Base-by-base conservation (phyloP, 2,113 vertebrate species). In the Rhabdornis inornatus region DNA sequence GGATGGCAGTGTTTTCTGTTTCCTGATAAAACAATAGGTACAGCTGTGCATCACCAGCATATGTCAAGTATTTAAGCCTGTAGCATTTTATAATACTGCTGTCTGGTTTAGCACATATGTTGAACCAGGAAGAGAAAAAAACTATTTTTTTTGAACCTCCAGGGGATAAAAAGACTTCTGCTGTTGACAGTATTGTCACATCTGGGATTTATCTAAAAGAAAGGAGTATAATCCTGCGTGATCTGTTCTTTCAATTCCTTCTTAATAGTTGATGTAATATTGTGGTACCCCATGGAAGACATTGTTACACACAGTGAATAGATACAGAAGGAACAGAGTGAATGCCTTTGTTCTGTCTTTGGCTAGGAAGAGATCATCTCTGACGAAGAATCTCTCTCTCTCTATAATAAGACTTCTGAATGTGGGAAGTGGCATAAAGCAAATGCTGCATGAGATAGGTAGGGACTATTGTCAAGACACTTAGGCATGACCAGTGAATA, bases 301-400 rank as follows among this genome's bases (percentile, higher is more conserved):
- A 19, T 18, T 84, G 31, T 47, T 82, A 49, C 5, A 78, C 44
- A 50, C 35, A 68, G 35, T 42, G 13, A 56, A 56, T 4, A 45
- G 11, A 40, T n/a, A 25, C 1, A 12, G 0, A 0, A 72, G 9
- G 35, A 94, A 45, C 16, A 18, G 10, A 0, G 0, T 49, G 53
- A n/a, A 56, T 72, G 24, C 12, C 28, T 91, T 91, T 64, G 8
- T 25, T 44, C 23, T 79, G n/a, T 68, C 28, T 92, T 81, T 69
- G 53, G 14, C 19, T 71, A 37, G 20, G 74, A 83, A 88, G 49
- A 76, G 16, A 53, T 7, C 68, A 84, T 72, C 7, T 84, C 44
- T 60, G 16, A 39, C 23, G 39, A 82, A 91, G 31, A 89, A 74
- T 17, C 1, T 17, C 6, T 53, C 27, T 33, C 22, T 55, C 8